These are phyloP conservation scores for Chirona hameri DNA, from an alignment of 2,888 invertebrate genomes.

Conservation along the genomic window DNA sequence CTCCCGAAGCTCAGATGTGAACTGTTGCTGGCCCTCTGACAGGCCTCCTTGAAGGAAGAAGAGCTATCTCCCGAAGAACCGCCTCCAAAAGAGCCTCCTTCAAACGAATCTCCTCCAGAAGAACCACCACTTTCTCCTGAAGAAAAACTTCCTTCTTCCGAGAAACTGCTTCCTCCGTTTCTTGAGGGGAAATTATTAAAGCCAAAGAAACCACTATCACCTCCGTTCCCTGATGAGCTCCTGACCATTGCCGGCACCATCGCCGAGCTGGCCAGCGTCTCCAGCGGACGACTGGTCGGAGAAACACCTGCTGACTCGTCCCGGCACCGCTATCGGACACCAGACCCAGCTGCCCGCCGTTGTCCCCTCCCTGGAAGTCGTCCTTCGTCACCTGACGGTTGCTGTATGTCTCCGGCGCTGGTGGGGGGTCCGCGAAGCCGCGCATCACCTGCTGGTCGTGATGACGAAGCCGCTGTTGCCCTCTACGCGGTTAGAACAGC, in stretches of 20 bases:
- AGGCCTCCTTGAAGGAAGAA: background rate
- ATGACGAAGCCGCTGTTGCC: conserved; percentile 22
- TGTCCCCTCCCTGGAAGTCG: background rate
- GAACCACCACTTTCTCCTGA: background rate
- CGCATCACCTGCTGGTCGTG: background rate
- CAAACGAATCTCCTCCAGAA: background rate
- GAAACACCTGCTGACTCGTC: too few relatives aligned
- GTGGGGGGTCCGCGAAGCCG: background rate
- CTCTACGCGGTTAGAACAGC: conserved; percentile 9
- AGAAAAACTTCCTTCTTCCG: background rate
- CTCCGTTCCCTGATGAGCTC: background rate
- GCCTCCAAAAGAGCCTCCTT: background rate
- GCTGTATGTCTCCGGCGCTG: background rate
- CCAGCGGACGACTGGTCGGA: too few relatives aligned
- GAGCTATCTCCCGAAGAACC: background rate
- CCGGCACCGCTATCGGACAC: background rate
- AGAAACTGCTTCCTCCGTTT: background rate
- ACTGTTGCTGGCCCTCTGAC: too few relatives aligned
- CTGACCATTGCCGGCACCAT: too few relatives aligned
- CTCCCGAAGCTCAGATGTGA: too few relatives aligned
- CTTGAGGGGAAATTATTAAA: too few relatives aligned
- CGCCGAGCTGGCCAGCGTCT: too few relatives aligned
- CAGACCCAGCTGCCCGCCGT: background rate
- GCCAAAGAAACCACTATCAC: too few relatives aligned
- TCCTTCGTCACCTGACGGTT: background rate